Conservation (phyloP, 2,797 vertebrate genomes). For the Channallabes apus region DNA sequence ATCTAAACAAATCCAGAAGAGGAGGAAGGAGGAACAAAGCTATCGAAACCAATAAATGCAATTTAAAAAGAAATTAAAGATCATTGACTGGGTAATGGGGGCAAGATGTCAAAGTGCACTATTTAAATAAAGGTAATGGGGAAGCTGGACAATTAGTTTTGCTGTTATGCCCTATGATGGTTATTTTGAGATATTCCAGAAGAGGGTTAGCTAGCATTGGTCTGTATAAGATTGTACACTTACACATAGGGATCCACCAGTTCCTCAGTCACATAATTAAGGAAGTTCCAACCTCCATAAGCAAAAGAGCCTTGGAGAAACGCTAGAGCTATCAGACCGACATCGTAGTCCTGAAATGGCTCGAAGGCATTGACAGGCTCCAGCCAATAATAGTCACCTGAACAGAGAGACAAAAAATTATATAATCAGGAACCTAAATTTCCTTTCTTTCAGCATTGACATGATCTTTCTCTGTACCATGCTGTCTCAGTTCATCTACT, state of each 20-base stretch:
- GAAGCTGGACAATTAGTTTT: background rate
- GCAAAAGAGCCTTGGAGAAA: constrained; percentile 94
- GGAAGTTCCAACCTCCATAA: constrained; percentile 95
- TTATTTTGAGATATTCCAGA: background rate
- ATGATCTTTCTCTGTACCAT: constrained; percentile 18
- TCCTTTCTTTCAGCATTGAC: background rate
- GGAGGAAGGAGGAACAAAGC: background rate
- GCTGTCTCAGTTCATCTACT: constrained; percentile 9
- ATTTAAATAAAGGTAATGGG: background rate
- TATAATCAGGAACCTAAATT: background rate
- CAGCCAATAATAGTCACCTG: constrained; percentile 91
- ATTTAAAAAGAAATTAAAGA: background rate
- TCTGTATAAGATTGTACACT: constrained; percentile 56
- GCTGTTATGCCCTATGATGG: background rate
- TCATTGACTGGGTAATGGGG: background rate
- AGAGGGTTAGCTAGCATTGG: background rate
- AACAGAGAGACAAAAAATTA: constrained; percentile 18
- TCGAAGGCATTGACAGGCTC: constrained; percentile 88
- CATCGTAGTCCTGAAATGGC: constrained; percentile 84
- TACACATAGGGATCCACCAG: constrained; percentile 91
- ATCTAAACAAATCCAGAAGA: background rate
- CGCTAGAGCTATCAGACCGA: constrained; percentile 87
- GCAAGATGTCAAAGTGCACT: background rate
- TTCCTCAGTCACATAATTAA: constrained; percentile 95
- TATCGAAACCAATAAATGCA: background rate